Conservation (phyloP, 2,113 vertebrate genomes). For the Lycocorax pyrrhopterus region DNA sequence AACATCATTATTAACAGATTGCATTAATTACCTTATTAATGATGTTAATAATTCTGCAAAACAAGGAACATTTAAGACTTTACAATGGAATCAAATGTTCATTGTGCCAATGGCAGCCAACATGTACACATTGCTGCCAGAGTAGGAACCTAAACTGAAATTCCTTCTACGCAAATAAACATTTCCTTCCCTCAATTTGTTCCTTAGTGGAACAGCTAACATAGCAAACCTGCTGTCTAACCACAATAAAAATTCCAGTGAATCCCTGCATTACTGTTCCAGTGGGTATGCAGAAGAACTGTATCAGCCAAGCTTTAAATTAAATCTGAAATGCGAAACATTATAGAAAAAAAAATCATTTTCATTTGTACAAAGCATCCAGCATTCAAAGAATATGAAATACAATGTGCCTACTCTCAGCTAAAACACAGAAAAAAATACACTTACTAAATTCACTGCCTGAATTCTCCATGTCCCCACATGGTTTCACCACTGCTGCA, state of each 20-base stretch:
- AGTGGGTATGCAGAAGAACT: neutral
- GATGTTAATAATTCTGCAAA: neutral
- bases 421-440: neutral
- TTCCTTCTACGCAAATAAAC: neutral
- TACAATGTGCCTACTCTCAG: neutral
- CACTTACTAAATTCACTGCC: neutral
- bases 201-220: neutral
- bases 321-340: neutral
- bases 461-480: neutral
- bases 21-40: neutral
- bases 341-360: neutral
- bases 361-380: neutral
- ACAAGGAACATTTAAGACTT: neutral
- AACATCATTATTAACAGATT: neutral
- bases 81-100: neutral
- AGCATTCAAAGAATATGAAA: neutral
- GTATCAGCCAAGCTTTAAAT: neutral
- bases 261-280: neutral
- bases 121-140: fast-evolving
- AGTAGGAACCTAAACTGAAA: neutral
- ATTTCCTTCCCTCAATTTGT: neutral
- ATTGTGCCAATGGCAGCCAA: neutral
- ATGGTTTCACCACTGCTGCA: neutral
- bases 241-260: neutral
- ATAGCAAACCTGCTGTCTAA: neutral